phyloP scores from a whole-genome alignment of 2,797 vertebrate species.

The Aselliscus stoliczkanus region DNA sequence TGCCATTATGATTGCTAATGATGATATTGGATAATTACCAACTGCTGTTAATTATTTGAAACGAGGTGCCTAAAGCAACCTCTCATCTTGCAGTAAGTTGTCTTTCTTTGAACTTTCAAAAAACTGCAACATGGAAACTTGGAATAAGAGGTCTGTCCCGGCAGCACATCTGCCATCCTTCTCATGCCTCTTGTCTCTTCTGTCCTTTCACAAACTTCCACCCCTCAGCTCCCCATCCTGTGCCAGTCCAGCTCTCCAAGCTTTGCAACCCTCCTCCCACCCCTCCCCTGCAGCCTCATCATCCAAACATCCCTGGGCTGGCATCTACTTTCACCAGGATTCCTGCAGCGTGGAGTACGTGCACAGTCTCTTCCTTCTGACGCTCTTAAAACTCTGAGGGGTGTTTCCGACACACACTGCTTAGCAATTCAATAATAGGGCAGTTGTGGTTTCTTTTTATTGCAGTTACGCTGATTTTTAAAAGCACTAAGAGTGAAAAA shows the following conservation, averaged over 20 bases:
- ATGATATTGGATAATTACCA: conserved; percentile 17
- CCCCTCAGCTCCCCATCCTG: background rate
- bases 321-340: conserved; percentile 45
- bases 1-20: conserved; percentile 13
- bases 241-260: background rate
- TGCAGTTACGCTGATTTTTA: conserved; percentile 58
- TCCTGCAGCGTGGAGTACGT: conserved; percentile 29
- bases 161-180: background rate
- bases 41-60: conserved; percentile 7
- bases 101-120: conserved; percentile 29
- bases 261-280: background rate
- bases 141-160: background rate
- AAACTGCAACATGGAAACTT: background rate
- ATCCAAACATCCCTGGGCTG: background rate
- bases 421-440: conserved; percentile 54
- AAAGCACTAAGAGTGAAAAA: conserved; percentile 49
- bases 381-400: conserved; percentile 62
- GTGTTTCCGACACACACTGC: conserved; percentile 32
- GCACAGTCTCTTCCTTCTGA: conserved; percentile 50
- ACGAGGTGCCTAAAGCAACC: background rate
- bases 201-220: background rate
- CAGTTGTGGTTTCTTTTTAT: conserved; percentile 54
- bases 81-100: background rate
- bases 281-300: background rate
- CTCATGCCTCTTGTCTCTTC: background rate